Percentiles rank a stretch among this genome's conserved stretches.
These are phyloP conservation scores for Laterallus jamaicensis DNA, from an alignment of 2,113 vertebrate species.

Conservation along the genomic window DNA sequence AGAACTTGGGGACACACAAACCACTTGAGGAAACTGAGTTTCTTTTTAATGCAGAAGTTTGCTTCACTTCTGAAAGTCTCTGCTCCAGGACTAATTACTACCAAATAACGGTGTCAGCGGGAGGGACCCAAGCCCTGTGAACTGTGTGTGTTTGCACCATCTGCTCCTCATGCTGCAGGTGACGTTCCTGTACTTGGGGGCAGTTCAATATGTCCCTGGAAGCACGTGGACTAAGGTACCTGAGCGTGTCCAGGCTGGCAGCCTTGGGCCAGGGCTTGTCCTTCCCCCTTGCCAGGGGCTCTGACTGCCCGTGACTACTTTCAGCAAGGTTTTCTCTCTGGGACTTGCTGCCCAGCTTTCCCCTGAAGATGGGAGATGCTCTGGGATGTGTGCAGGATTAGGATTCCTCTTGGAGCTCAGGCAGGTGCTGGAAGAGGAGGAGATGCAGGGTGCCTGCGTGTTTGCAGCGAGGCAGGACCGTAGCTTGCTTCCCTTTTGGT, in stretches of 20 bases:
- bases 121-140: background rate
- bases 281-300: fast-evolving
- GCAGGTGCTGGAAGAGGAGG: background rate
- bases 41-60: background rate
- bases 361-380: background rate
- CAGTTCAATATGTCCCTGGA: background rate
- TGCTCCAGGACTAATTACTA: conserved; percentile 19
- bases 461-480: background rate
- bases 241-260: background rate
- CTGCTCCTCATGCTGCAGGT: conserved; percentile 42
- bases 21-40: background rate
- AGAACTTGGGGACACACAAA: background rate
- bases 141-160: conserved; percentile 10
- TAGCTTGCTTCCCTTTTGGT: background rate
- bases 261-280: background rate
- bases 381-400: background rate
- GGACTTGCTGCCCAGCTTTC: background rate
- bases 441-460: fast-evolving
- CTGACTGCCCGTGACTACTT: background rate
- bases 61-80: background rate
- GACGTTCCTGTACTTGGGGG: background rate
- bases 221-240: background rate
- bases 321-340: background rate
- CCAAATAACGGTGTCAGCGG: background rate
- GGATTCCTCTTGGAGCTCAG: background rate